phyloP scores from a whole-genome alignment of 2,797 vertebrate genomes.

The Crocodylus rhombifer region DNA sequence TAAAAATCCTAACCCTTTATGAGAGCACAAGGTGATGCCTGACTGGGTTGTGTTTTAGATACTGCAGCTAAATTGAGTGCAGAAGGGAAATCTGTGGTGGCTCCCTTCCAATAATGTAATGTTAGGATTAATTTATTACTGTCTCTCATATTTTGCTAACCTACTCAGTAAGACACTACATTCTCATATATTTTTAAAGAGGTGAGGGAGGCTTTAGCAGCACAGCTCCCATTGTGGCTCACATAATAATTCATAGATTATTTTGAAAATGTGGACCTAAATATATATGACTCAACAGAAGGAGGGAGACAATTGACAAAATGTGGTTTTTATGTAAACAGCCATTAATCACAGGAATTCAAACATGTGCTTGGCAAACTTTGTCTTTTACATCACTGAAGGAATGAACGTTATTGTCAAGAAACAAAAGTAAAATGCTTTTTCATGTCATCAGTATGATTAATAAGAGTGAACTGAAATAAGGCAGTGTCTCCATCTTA shows the following conservation, averaged over 20 bases:
- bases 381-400: constrained; percentile 1
- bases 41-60: neutral
- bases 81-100: neutral
- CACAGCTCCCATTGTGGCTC: fast-evolving
- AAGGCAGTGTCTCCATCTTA: neutral
- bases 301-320: neutral
- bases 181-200: neutral
- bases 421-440: neutral
- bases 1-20: neutral
- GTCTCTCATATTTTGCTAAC: neutral
- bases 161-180: neutral
- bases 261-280: neutral
- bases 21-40: neutral
- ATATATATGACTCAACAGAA: neutral
- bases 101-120: neutral
- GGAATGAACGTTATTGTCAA: neutral
- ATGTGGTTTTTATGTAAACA: neutral
- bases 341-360: constrained; percentile 22
- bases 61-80: neutral
- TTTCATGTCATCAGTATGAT: neutral
- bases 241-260: neutral
- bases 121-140: neutral
- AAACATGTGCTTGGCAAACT: constrained; percentile 19
- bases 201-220: neutral
- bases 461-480: neutral